A percentile compares a stretch with the other conserved stretches of the same genome.
Evolutionary conservation across 2,113 vertebrate species (phyloP).

Genomic region (Quiscalus mexicanus): DNA sequence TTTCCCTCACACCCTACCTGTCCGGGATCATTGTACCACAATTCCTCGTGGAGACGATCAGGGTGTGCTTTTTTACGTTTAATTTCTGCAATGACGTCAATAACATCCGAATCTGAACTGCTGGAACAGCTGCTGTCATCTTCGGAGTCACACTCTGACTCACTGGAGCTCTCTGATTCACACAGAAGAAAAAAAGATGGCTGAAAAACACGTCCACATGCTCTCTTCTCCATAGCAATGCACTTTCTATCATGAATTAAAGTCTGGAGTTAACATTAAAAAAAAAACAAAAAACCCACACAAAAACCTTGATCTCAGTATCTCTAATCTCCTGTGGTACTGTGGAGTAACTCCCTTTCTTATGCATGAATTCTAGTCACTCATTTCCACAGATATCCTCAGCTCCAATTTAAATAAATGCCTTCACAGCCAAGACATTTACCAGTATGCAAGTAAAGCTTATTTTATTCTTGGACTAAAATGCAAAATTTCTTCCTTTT

Average conservation of each 20-base stretch:
- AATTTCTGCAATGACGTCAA: constrained; percentile 98
- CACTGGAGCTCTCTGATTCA: constrained; percentile 85
- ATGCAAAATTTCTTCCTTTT: neutral
- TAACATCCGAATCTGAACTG: constrained; percentile 93
- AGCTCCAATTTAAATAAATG: neutral
- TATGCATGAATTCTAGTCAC: fast-evolving
- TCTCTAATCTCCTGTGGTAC: neutral
- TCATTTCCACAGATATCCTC: neutral
- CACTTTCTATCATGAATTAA: neutral
- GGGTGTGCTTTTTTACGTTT: constrained; percentile 98
- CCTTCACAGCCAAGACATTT: neutral
- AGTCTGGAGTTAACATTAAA: neutral
- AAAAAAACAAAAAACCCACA: neutral
- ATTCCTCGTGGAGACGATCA: constrained; percentile 94
- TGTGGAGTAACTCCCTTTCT: neutral
- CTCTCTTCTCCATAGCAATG: neutral
- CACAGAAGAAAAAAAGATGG: neutral
- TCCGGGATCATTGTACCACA: constrained; percentile 98
- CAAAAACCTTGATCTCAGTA: neutral
- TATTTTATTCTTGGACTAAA: neutral
- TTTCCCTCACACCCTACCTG: constrained; percentile 79
- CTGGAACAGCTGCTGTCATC: constrained; percentile 90
- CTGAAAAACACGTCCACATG: neutral
- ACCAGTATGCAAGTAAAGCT: neutral
- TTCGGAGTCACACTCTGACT: constrained; percentile 93